These are phyloP conservation scores for Echinarachnius parma DNA, from an alignment of 53 echinoderm and acorn worm species.

Conservation along the genomic window DNA sequence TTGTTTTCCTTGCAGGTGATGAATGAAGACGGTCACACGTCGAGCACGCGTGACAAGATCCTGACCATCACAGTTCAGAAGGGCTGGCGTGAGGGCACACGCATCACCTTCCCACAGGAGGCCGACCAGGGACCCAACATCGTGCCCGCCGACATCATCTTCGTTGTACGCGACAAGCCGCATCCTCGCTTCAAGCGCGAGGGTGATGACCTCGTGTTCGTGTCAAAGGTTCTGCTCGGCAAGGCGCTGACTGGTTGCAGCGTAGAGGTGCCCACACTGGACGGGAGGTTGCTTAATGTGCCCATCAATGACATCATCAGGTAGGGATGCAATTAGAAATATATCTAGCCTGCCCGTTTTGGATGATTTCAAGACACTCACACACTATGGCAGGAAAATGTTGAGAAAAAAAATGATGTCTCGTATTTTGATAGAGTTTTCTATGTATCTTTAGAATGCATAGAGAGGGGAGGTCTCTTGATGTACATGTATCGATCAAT, in stretches of 20 bases:
- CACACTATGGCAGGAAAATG: no score
- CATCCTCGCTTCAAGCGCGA: slow-evolving; percentile 87
- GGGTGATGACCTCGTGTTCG: slow-evolving; percentile 84
- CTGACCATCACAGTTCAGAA: slow-evolving; percentile 93
- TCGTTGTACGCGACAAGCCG: slow-evolving; percentile 90
- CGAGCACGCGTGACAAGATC: slow-evolving; percentile 95
- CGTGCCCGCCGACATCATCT: slow-evolving; percentile 96
- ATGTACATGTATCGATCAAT: no score
- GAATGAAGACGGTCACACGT: slow-evolving; percentile 99
- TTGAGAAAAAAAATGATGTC: no score
- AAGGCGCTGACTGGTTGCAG: slow-evolving; percentile 97
- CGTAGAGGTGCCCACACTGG: slow-evolving; percentile 91
- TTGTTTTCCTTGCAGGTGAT: slow-evolving; percentile 68
- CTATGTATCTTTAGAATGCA: no score
- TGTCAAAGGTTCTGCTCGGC: slow-evolving; percentile 82
- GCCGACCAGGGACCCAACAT: slow-evolving; percentile 99
- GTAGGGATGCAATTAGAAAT: slow-evolving; percentile 52
- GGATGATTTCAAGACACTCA: no score
- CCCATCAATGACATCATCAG: slow-evolving; percentile 97
- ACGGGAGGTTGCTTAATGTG: slow-evolving; percentile 86
- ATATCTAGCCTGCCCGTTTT: no score
- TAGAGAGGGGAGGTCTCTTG: no score
- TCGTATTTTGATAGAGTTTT: no score
- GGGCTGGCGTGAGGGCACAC: slow-evolving; percentile 92
- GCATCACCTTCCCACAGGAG: slow-evolving; percentile 97